These are phyloP conservation scores for Threskiornis aethiopicus DNA, from an alignment of 2,797 vertebrate species.

Conservation along the genomic window DNA sequence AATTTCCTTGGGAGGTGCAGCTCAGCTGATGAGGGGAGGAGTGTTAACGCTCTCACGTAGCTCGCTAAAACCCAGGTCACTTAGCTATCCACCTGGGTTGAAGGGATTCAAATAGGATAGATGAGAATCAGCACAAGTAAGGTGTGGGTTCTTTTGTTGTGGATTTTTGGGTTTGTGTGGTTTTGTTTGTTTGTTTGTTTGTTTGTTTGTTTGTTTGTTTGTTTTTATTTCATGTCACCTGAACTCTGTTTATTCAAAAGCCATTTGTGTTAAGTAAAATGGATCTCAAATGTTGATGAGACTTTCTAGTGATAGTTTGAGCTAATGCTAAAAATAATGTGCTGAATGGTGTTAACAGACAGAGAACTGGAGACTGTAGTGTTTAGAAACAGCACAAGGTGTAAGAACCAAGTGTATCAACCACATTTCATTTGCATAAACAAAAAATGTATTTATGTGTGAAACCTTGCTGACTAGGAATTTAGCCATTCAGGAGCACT, in stretches of 20 bases:
- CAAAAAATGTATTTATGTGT: background rate
- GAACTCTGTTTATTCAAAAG: background rate
- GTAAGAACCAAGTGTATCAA: background rate
- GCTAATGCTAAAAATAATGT: background rate
- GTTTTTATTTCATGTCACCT: background rate
- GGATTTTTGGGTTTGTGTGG: background rate
- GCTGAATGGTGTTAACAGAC: background rate
- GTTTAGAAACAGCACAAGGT: background rate
- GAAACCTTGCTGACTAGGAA: background rate
- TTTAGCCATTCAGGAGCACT: background rate
- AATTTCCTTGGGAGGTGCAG: background rate
- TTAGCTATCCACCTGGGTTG: background rate
- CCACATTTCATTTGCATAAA: background rate
- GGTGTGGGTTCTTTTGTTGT: accelerated
- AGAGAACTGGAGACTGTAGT: background rate
- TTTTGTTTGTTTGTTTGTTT: too few relatives aligned
- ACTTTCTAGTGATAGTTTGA: background rate
- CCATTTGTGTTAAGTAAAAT: background rate
- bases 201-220: too few relatives aligned
- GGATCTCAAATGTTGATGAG: background rate
- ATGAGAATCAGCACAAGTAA: background rate
- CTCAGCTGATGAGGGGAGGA: background rate
- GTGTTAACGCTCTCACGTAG: background rate
- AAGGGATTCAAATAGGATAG: background rate
- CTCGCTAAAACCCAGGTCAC: background rate